Conservation (phyloP, 2,797 vertebrate species). For the Helicolenus hilgendorfi region DNA sequence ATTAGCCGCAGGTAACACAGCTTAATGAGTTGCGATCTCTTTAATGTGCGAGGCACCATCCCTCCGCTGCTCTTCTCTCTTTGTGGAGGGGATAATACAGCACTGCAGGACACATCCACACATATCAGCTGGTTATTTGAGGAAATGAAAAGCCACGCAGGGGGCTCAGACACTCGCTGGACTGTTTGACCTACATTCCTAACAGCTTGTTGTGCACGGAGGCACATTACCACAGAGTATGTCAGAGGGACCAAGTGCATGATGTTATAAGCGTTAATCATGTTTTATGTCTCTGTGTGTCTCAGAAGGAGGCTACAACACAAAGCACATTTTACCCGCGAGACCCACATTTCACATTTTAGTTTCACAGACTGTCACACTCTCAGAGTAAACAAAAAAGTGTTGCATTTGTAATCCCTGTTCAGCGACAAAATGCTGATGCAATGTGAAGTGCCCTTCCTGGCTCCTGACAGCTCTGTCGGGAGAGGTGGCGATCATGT, state of each 20-base stretch:
- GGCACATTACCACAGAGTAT: not conserved
- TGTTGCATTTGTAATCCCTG: not conserved
- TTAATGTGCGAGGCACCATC: constrained; percentile 33
- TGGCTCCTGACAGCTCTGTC: constrained; percentile 12
- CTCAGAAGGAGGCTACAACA: not conserved
- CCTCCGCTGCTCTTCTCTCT: constrained; percentile 13
- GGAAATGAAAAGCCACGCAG: not conserved
- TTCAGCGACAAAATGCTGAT: constrained; percentile 16
- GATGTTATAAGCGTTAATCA: not conserved
- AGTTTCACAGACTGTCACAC: constrained; percentile 2
- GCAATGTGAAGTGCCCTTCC: not conserved
- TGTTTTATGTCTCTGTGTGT: not conserved
- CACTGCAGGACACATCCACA: constrained; percentile 36
- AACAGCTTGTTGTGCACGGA: not conserved
- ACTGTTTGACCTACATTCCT: constrained; percentile 6
- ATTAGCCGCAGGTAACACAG: constrained; percentile 14
- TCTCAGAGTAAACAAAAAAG: not conserved
- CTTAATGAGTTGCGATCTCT: constrained; percentile 56
- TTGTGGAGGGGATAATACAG: constrained; percentile 40
- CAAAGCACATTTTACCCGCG: not conserved
- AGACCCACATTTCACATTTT: constrained; percentile 16
- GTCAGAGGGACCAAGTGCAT: not conserved
- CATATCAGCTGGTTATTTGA: constrained; percentile 25
- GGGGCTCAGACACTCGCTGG: not conserved
- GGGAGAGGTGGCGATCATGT: not conserved